Base-by-base conservation (phyloP, 2,797 vertebrate genomes). In the Scomberomorus guttatus region DNA sequence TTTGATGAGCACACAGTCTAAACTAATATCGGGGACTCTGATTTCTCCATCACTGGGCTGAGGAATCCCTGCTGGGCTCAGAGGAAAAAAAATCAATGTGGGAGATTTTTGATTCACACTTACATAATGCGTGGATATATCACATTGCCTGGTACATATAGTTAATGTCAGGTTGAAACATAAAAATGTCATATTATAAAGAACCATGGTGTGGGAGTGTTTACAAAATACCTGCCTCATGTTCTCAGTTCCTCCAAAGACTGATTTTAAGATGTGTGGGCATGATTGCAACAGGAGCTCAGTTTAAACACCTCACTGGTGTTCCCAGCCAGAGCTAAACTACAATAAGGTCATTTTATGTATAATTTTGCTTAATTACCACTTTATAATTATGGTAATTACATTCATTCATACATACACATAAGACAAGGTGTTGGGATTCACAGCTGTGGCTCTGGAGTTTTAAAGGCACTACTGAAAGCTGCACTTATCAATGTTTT, bases 141-240 rank as follows among this genome's bases (percentile, higher is more conserved):
- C 46, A 61, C 27, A 32, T 29, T 12, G 67, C 50, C 55, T 59
- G 44, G 17, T 57, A 58, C 66, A 52, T 57, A 39, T 13, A 11
- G 24, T 77, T 48, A 27, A 82, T 59, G 44, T 72, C 71, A 76
- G 39, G 17, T 68, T 44, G 34, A 55, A 72, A 56, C 39, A 62
- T 66, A 13, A 56, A 77, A 66, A 62, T 39, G 54, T 59, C 57
- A 70, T 46, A 29, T 72, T 69, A 61, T 56, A 57, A 27, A 51
- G 15, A 79, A 78, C 14, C 11, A 9, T 29, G 0, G 18, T 59
- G 63, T 79, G 59, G 80, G 74, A 71, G 82, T 78, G 66, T 80
- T 79, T 65, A 59, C 68, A 75, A 75, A 79, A 78, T 68, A 75
- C 39, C 39, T 59, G 57, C 24, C 13, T 73, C 29, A 55, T 77